phyloP scores from a whole-genome alignment of 2,888 invertebrate species.

The Acleris laterana region DNA sequence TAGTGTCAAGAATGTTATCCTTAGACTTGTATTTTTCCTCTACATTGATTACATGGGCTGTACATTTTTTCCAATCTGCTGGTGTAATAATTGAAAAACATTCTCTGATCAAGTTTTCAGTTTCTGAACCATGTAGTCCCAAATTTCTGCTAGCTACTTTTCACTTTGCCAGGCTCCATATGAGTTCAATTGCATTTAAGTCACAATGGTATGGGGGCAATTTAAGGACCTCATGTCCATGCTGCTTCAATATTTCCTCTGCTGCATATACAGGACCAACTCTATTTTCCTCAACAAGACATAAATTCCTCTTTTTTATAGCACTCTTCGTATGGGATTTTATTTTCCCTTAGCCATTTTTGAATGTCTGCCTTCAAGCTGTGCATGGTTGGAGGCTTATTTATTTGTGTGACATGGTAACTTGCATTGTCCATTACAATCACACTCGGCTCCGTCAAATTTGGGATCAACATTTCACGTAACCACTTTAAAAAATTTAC shows the following conservation, averaged over 20 bases:
- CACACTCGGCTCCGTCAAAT: slow-evolving; percentile 37
- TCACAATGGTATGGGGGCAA: slow-evolving; percentile 41
- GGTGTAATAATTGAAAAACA: no score
- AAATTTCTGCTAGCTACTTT: slow-evolving; percentile 40
- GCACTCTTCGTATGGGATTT: slow-evolving; percentile 40
- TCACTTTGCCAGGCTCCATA: slow-evolving; percentile 40
- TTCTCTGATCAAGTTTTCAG: not conserved
- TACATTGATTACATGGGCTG: no score
- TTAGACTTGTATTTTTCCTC: no score
- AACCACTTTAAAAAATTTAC: slow-evolving; percentile 39
- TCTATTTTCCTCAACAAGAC: slow-evolving; percentile 41
- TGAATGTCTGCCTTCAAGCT: slow-evolving; percentile 30
- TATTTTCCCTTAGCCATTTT: slow-evolving; percentile 39
- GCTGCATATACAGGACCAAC: slow-evolving; percentile 38
- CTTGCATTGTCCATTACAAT: slow-evolving; percentile 40
- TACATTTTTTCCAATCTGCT: no score
- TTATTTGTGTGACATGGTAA: slow-evolving; percentile 36
- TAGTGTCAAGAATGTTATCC: no score
- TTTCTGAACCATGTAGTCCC: slow-evolving; percentile 18
- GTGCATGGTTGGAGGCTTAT: slow-evolving; percentile 38
- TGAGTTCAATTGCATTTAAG: slow-evolving; percentile 39
- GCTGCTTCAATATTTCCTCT: slow-evolving; percentile 40
- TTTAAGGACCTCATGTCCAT: slow-evolving; percentile 41
- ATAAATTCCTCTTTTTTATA: slow-evolving; percentile 40
- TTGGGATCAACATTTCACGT: slow-evolving; percentile 37